These are phyloP conservation scores for Belonocnema kinseyi DNA, from an alignment of 1,140 invertebrate genomes.

Conservation along the genomic window DNA sequence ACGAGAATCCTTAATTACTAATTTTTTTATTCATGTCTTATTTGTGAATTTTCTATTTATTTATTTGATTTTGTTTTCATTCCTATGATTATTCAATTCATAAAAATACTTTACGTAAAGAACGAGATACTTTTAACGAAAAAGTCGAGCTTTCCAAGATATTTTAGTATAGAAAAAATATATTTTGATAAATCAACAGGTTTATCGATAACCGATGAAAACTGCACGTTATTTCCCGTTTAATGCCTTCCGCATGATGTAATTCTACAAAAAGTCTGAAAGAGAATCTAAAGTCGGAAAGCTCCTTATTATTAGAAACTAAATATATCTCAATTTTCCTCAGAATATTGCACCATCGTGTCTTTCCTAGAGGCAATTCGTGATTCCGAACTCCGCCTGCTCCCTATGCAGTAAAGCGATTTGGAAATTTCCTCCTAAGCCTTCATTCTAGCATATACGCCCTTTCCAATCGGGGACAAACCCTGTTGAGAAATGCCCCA, in stretches of 20 bases:
- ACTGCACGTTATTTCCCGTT: neutral
- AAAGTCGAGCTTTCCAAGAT: no score
- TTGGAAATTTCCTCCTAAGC: constrained; percentile 9
- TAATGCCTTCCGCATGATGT: neutral
- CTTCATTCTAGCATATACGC: neutral
- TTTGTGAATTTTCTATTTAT: neutral
- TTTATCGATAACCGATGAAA: no score
- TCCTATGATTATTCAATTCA: no score
- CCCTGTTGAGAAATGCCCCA: neutral
- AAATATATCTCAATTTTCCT: constrained; percentile 2
- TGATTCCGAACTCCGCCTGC: neutral
- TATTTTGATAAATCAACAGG: no score
- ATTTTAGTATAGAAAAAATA: no score
- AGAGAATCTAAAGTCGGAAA: neutral
- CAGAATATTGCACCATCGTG: neutral
- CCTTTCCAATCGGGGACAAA: neutral
- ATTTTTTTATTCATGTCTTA: neutral
- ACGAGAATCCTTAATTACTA: neutral
- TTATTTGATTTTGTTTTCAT: no score
- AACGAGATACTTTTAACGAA: no score
- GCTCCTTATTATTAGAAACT: neutral
- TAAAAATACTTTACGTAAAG: no score
- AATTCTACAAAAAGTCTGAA: no score
- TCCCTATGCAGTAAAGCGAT: constrained; percentile 1
- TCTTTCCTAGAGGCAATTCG: neutral